Conservation (phyloP, 2,797 vertebrate species). For the Hemibagrus guttatus region DNA sequence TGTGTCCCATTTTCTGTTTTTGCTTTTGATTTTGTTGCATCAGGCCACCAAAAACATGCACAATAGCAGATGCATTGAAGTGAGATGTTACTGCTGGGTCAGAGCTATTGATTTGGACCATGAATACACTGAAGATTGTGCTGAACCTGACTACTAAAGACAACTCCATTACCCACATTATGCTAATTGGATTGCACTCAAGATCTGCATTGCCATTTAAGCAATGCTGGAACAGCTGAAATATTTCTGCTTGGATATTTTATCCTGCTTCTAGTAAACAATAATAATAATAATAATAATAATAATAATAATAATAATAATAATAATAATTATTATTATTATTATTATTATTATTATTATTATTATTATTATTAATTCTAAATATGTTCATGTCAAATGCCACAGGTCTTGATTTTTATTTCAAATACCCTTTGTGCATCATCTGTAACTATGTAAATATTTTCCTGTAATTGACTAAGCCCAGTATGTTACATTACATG, state of each 20-base stretch:
- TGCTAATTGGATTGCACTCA: background rate
- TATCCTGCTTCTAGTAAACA: background rate
- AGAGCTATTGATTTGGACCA: constrained; percentile 23
- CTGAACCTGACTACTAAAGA: constrained; percentile 11
- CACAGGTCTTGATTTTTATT: background rate
- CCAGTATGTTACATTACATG: background rate
- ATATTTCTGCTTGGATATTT: background rate
- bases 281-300: too few relatives aligned
- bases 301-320: too few relatives aligned
- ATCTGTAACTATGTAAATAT: background rate
- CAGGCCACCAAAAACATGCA: background rate
- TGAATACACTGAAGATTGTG: constrained; percentile 6
- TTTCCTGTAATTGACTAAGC: background rate
- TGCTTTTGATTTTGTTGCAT: too few relatives aligned
- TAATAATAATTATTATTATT: too few relatives aligned
- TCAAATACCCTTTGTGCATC: background rate
- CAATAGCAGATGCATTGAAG: background rate
- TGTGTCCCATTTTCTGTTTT: background rate
- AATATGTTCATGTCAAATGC: background rate
- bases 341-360: too few relatives aligned
- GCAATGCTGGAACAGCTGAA: background rate
- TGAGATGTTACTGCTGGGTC: constrained; percentile 20
- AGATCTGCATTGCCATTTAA: background rate
- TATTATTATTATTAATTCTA: background rate
- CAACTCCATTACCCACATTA: constrained; percentile 23